phyloP scores from a whole-genome alignment of 2,797 vertebrate genomes.

The Microchirus variegatus region DNA sequence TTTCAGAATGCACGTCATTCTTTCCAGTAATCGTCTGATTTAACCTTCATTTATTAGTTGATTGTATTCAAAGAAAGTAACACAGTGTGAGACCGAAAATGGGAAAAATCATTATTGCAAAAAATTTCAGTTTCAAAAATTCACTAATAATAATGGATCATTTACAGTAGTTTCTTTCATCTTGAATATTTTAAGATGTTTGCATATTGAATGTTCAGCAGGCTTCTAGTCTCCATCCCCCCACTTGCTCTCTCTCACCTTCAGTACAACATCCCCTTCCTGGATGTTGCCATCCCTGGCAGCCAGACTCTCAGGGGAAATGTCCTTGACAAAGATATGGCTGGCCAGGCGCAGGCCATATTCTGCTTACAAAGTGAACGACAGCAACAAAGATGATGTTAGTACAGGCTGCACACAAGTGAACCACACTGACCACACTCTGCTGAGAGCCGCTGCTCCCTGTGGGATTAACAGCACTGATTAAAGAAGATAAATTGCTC shows the following conservation, averaged over 20 bases:
- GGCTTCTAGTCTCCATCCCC: neutral
- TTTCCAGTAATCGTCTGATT: constrained; percentile 2
- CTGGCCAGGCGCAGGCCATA: constrained; percentile 98
- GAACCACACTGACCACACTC: constrained; percentile 30
- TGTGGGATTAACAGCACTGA: constrained; percentile 65
- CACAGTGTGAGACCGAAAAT: neutral
- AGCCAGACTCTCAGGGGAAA: constrained; percentile 98
- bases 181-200: constrained; percentile 14
- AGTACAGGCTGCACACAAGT: constrained; percentile 69
- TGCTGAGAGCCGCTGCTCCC: constrained; percentile 49
- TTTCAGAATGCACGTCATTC: neutral
- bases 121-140: too few species aligned
- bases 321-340: constrained; percentile 99
- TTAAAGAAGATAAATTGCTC: constrained; percentile 79
- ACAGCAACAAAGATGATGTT: constrained; percentile 79
- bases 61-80: constrained; percentile 2
- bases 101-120: too few species aligned
- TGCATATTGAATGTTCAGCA: constrained; percentile 5
- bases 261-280: constrained; percentile 98
- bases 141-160: neutral
- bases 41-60: neutral
- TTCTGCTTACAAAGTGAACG: constrained; percentile 88
- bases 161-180: neutral
- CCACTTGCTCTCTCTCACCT: constrained; percentile 82
- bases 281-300: constrained; percentile 99